Base-by-base conservation (phyloP, 2,113 vertebrate genomes). In the Trichechus manatus region DNA sequence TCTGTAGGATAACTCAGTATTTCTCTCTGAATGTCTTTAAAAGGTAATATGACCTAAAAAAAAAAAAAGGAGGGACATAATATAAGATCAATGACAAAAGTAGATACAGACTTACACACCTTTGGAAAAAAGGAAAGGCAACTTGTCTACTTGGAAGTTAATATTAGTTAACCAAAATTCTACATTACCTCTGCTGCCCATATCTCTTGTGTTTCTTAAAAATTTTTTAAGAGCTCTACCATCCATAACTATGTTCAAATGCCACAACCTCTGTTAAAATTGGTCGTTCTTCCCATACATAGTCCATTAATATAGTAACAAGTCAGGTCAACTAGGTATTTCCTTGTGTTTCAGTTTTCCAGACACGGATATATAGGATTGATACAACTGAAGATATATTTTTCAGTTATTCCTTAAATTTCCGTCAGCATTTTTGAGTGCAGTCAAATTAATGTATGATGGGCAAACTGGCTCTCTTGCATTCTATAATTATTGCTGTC, bases 401-500 rank as follows among this genome's bases (percentile, higher is more conserved):
- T 47, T 93, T 53, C 93, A 93, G 14, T 78, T 61, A 77, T 92
- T 91, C 74, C 31, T 96, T 87, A 72, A 17, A 78, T 91, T 82
- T 95, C 42, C 92, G 88, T 96, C 85, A 93, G 78, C 75, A 79
- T 68, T 92, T 94, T 82, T 64, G 9, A 82, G 63, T 36, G 44
- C 44, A 95, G 78, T 53, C 87, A 85, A 44, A 91, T 68, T 42
- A 70, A 82, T 68, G n/a, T 93, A 3, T 86, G 72, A 83, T n/a
- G 23, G 63, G 27, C 64, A 59, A 31, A 77, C 33, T 50, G 33
- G 84, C 68, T 83, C 74, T 79, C 33, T 47, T 59, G 15, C 13
- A 4, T 87, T 95, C 92, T 91, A 36, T 95, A 92, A 92, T 93
- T 95, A 87, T 44, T 77, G 75, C 89, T 87, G 56, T 91, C 94